Percentiles rank a stretch among this genome's conserved stretches.
These are phyloP conservation scores for Rhysida immarginata DNA, from an alignment of 1,140 invertebrate species.

Conservation along the genomic window DNA sequence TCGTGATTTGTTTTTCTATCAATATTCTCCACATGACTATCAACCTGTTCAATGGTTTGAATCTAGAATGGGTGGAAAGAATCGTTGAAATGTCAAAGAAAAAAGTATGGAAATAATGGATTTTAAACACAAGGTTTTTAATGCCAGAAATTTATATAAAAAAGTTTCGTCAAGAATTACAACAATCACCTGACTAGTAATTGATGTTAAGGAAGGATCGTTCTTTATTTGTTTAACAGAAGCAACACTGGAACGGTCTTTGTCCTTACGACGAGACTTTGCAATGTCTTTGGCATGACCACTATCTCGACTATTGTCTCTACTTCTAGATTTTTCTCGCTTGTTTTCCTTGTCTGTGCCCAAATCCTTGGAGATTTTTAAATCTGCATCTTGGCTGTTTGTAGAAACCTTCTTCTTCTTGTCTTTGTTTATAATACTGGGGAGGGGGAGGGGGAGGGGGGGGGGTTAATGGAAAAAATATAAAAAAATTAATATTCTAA, in stretches of 20 bases:
- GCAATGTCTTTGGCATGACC: neutral
- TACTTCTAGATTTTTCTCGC: neutral
- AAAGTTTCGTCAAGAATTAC: too few relatives aligned
- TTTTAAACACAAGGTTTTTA: too few relatives aligned
- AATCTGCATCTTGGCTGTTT: too few relatives aligned
- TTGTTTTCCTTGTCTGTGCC: neutral
- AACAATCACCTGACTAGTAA: constrained; percentile 3
- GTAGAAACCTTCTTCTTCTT: too few relatives aligned
- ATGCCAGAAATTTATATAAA: too few relatives aligned
- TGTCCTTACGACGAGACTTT: neutral
- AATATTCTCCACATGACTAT: neutral
- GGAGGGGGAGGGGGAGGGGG: too few relatives aligned
- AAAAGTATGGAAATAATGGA: too few relatives aligned
- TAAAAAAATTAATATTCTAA: too few relatives aligned
- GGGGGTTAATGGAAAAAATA: too few relatives aligned
- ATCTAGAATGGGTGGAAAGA: neutral
- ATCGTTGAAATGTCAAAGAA: too few relatives aligned
- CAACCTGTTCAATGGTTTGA: neutral
- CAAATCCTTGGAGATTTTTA: neutral
- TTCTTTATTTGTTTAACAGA: neutral
- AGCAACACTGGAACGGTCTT: neutral
- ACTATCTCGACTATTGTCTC: neutral
- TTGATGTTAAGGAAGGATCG: neutral
- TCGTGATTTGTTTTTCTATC: constrained; percentile 10
- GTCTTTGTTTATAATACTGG: too few relatives aligned